Evolutionary conservation across 2,797 vertebrate species (phyloP), one percentile per base, ranked within the genome.

Genomic region (Nannoperca australis): DNA sequence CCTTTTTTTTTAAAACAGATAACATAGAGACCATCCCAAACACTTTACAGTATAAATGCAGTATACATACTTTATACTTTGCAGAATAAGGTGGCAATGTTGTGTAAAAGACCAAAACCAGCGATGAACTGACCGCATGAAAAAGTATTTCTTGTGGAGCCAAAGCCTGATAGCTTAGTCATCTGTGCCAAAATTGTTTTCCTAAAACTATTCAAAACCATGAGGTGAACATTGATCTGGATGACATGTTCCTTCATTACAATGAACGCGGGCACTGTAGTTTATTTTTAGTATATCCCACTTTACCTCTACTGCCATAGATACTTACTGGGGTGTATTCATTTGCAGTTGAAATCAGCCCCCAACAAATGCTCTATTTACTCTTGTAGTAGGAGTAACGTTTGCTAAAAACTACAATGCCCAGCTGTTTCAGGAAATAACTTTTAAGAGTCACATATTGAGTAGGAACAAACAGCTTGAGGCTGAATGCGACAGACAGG

Each of bases 361-460:
- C 6, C 20, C 44, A 54, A 61, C 40, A 36, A 61, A 61, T 10
- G 20, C 24, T 18, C 9, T 34, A 1, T 56, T 27, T 6, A 20
- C 2, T 38, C 18, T 42, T 40, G 17, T 27, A 27, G 17, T 27
- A 27, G 17, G 30, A 30, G 9, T 24, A 32, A 60, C 13, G 0
- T 73, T 64, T 34, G 2, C 49, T 36, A 9, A 45, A 44, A 14
- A 44, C 7, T 18, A 7, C 15, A 51, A 32, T 18, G 3, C 15
- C 47, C 36, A 60, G 36, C 49, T 61, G 64, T 36, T 59, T n/a
- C 34, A 45, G 50, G 18, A 47, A 38, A 58, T 24, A 42, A 45
- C n/a, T 47, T 22, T 75, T 13, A 13, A 44, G 64, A 60, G 15
- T 44, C 7, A 27, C 20, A 15, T 65, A 17, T 36, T 44, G 5